Conservation (phyloP, 2,888 invertebrate species). For the Pyrocoelia pectoralis region DNA sequence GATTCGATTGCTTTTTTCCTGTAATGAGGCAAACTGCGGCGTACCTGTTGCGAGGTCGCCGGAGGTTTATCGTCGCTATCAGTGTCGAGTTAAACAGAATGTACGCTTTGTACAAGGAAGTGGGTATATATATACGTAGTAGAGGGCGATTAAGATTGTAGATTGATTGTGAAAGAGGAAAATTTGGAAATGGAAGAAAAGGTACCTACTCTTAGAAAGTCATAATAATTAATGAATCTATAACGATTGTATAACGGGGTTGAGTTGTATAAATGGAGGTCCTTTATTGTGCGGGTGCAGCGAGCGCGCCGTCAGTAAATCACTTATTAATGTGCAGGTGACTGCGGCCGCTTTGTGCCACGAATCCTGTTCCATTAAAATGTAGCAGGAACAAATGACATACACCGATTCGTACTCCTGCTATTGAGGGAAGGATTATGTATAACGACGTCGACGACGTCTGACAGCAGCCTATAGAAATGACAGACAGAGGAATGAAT, state of each 20-base stretch:
- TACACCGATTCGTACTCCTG: conserved; percentile 57
- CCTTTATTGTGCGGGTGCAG: conserved; percentile 42
- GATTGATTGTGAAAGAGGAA: conserved; percentile 17
- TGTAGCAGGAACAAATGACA: conserved; percentile 53
- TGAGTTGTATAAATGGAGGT: conserved; percentile 41
- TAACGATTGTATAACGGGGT: conserved; percentile 39
- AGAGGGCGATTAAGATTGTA: conserved; percentile 18
- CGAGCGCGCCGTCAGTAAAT: conserved; percentile 42
- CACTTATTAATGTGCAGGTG: conserved; percentile 55
- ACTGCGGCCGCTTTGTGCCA: conserved; percentile 48
- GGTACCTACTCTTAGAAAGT: conserved; percentile 28
- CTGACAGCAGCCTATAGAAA: conserved; percentile 41
- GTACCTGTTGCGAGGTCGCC: conserved; percentile 54
- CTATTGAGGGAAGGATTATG: conserved; percentile 48
- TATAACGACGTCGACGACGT: conserved; percentile 30
- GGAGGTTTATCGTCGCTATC: conserved; percentile 56
- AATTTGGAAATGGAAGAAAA: not conserved
- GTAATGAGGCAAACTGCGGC: conserved; percentile 50
- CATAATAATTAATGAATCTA: conserved; percentile 40
- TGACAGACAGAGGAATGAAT: conserved; percentile 46
- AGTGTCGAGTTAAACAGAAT: conserved; percentile 50
- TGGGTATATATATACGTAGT: not conserved
- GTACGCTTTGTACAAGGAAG: conserved; percentile 17
- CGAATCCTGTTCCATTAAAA: conserved; percentile 44
- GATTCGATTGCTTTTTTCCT: conserved; percentile 49